phyloP scores from a whole-genome alignment of 1,140 invertebrate species.

The Anastrepha ludens region DNA sequence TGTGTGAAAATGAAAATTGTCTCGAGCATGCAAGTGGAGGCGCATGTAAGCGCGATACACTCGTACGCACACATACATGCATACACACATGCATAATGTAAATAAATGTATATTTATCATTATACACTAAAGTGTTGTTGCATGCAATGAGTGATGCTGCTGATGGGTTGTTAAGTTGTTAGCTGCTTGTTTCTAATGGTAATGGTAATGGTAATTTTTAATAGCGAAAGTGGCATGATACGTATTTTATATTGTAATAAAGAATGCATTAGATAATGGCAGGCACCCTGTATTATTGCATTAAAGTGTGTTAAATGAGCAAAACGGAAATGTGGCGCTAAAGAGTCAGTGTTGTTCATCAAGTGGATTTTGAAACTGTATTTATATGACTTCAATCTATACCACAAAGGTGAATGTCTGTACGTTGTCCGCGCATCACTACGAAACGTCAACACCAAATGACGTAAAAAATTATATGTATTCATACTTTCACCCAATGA shows the following conservation, averaged over 20 bases:
- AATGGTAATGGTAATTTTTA: background rate
- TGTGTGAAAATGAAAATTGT: slow-evolving; percentile 24
- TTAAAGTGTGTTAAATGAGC: background rate
- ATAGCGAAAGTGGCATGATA: background rate
- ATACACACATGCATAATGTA: background rate
- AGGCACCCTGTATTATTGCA: background rate
- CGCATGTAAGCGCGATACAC: background rate
- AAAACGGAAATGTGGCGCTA: too few species aligned
- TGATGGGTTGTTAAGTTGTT: slow-evolving; percentile 35
- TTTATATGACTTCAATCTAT: too few species aligned
- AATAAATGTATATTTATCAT: background rate
- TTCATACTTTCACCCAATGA: too few species aligned
- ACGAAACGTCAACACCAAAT: too few species aligned
- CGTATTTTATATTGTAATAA: background rate
- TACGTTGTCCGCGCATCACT: too few species aligned
- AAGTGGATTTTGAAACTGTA: too few species aligned
- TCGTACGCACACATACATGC: background rate
- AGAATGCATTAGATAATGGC: background rate
- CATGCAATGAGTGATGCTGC: slow-evolving; percentile 11
- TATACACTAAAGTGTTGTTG: background rate
- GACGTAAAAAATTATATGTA: too few species aligned
- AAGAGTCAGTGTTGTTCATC: too few species aligned
- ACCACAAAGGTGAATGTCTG: too few species aligned
- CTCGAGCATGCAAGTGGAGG: background rate
- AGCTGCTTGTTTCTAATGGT: background rate